A percentile compares a stretch with the other conserved stretches of the same genome.
Conservation (phyloP, 1,140 invertebrate genomes). For the Caenorhabditis latens region DNA sequence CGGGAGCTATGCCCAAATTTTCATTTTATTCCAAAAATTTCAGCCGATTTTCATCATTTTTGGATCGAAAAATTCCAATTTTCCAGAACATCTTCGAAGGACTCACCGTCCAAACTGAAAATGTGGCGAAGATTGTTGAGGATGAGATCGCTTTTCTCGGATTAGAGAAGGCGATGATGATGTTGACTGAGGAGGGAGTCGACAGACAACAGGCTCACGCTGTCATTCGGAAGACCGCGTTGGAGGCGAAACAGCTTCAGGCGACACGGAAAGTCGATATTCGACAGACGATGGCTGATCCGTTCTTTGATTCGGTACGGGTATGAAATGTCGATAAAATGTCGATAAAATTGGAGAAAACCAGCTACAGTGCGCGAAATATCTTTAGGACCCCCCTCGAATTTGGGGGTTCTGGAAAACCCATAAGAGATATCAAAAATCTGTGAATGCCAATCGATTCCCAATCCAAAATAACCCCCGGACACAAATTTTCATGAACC, state of each 20-base stretch:
- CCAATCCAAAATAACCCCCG: too few species aligned
- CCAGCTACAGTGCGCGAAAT: too few species aligned
- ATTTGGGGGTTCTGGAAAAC: too few species aligned
- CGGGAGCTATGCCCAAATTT: too few species aligned
- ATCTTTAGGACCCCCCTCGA: too few species aligned
- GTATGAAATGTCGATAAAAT: too few species aligned
- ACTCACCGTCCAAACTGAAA: slow-evolving; percentile 68
- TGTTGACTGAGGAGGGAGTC: slow-evolving; percentile 70
- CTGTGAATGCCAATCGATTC: too few species aligned
- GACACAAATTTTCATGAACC: too few species aligned
- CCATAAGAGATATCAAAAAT: too few species aligned
- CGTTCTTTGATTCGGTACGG: slow-evolving; percentile 69
- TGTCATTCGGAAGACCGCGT: slow-evolving; percentile 70
- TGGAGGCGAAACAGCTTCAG: slow-evolving; percentile 69
- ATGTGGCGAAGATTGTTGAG: slow-evolving; percentile 68
- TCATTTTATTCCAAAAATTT: too few species aligned
- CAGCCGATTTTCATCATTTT: not conserved
- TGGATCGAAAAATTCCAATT: not conserved
- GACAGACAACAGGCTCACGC: slow-evolving; percentile 75
- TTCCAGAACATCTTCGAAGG: slow-evolving; percentile 77
- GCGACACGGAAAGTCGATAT: slow-evolving; percentile 60
- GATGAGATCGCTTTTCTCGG: slow-evolving; percentile 73
- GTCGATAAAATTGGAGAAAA: not conserved
- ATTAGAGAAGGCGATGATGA: slow-evolving; percentile 77
- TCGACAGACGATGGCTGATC: slow-evolving; percentile 70